These are phyloP conservation scores for Colletes gigas DNA, from an alignment of 1,140 invertebrate genomes.

Conservation along the genomic window DNA sequence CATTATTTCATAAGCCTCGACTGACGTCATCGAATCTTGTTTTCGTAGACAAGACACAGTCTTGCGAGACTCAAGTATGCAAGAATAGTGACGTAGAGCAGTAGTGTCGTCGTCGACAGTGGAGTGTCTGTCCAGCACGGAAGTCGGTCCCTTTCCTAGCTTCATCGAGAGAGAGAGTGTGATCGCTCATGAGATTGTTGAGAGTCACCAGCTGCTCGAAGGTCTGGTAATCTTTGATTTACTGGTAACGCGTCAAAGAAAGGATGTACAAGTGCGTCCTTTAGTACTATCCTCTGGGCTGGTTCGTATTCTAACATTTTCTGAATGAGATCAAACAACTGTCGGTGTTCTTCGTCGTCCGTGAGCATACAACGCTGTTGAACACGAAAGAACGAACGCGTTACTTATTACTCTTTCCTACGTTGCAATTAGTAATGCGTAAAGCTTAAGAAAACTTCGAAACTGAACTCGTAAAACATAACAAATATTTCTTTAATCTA, in stretches of 20 bases:
- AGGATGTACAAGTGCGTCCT: constrained; percentile 94
- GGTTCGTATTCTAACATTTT: constrained; percentile 99
- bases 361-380: constrained; percentile 93
- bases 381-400: constrained; percentile 52
- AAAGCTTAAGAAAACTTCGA: too few relatives aligned
- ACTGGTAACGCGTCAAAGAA: constrained; percentile 94
- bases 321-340: constrained; percentile 96
- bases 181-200: constrained; percentile 82
- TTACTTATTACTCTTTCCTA: not conserved
- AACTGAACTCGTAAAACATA: too few relatives aligned
- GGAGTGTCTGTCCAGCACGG: constrained; percentile 71
- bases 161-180: constrained; percentile 85
- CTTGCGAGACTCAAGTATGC: constrained; percentile 34
- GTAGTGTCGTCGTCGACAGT: constrained; percentile 55
- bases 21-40: constrained; percentile 53
- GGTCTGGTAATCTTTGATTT: constrained; percentile 86
- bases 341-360: constrained; percentile 94
- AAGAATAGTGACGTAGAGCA: constrained; percentile 47
- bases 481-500: too few relatives aligned
- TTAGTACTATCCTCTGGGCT: constrained; percentile 91
- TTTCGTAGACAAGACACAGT: constrained; percentile 27
- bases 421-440: too few relatives aligned
- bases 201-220: constrained; percentile 79
- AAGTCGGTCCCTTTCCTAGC: constrained; percentile 78
- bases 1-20: not conserved